A percentile compares a stretch with the other conserved stretches of the same genome.
These are phyloP conservation scores for Embidobia sp. DNA, from an alignment of 2,888 invertebrate genomes.

Conservation along the genomic window DNA sequence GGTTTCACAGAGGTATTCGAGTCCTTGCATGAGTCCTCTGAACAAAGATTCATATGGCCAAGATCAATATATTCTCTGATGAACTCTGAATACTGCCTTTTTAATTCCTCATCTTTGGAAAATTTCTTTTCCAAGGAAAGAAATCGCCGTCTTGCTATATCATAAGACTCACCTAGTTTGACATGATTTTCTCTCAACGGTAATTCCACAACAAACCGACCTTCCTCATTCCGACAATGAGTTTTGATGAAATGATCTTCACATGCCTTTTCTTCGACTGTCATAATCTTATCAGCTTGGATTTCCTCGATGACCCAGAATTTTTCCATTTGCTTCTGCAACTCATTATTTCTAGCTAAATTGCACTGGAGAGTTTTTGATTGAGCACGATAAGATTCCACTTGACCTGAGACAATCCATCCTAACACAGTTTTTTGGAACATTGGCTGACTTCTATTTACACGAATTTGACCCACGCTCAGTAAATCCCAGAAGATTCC, in stretches of 20 bases:
- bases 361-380: neutral
- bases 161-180: conserved; percentile 19
- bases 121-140: conserved; percentile 19
- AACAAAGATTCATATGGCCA: conserved; percentile 53
- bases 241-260: conserved; percentile 56
- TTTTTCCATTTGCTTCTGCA: conserved; percentile 28
- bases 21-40: neutral
- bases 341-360: neutral
- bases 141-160: conserved; percentile 18
- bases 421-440: conserved; percentile 24
- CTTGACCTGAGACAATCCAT: conserved; percentile 52
- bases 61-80: conserved; percentile 58
- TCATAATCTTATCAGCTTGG: conserved; percentile 22
- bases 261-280: conserved; percentile 60
- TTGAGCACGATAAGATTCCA: neutral
- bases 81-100: conserved; percentile 9
- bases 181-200: conserved; percentile 23
- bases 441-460: conserved; percentile 13
- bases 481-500: conserved; percentile 12
- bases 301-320: conserved; percentile 68
- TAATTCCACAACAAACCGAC: conserved; percentile 39
- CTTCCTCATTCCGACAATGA: conserved; percentile 35
- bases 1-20: neutral
- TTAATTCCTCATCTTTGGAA: conserved; percentile 3
- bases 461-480: conserved; percentile 8